Conservation (phyloP, 2,797 vertebrate species). For the Balearica regulorum region DNA sequence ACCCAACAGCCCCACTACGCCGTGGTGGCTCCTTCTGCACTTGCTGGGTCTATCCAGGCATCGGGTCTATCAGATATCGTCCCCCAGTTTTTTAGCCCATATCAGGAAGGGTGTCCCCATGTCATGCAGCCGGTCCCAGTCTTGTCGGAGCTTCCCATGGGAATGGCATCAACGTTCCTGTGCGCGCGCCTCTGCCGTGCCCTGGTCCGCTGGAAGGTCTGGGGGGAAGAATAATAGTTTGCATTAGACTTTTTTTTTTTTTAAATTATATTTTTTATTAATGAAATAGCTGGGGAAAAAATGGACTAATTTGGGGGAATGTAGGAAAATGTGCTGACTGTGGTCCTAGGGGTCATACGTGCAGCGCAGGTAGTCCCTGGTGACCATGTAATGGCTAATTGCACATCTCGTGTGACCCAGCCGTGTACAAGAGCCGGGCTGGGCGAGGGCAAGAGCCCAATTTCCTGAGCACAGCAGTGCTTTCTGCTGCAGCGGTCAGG, state of each 20-base stretch:
- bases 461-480: conserved; percentile 32
- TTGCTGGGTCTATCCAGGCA: not conserved
- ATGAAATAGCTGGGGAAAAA: not conserved
- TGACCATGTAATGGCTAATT: not conserved
- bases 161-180: not conserved
- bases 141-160: not conserved
- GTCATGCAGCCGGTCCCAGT: not conserved
- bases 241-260: not conserved
- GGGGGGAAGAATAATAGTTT: not conserved
- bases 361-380: not conserved
- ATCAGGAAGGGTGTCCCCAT: not conserved
- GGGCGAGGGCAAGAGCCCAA: conserved; percentile 33
- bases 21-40: not conserved
- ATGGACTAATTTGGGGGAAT: fast-evolving
- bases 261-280: not conserved
- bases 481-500: not conserved
- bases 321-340: not conserved
- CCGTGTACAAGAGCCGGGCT: not conserved
- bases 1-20: not conserved
- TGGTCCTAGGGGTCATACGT: not conserved
- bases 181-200: fast-evolving
- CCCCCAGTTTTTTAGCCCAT: not conserved
- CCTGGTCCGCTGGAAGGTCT: not conserved
- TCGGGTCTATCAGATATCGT: not conserved
- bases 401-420: not conserved